Percentiles rank a stretch among this genome's conserved stretches.
These are phyloP conservation scores for Crepidodera aurea DNA, from an alignment of 2,888 invertebrate species.

Conservation along the genomic window DNA sequence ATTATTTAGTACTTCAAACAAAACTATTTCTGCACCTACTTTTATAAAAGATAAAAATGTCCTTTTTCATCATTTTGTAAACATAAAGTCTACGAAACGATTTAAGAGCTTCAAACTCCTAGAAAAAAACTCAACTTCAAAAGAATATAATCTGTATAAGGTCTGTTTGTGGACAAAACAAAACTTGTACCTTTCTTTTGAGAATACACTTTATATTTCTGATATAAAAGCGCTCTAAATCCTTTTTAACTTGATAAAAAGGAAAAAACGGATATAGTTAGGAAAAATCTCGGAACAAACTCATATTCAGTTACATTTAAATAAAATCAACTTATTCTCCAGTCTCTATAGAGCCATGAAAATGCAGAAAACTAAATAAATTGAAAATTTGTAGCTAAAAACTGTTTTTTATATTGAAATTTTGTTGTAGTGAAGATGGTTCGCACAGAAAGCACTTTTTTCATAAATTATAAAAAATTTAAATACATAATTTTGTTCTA, in stretches of 20 bases:
- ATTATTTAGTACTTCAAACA: too few relatives aligned
- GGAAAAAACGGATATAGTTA: neutral
- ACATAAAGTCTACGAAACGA: neutral
- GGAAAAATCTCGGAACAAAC: neutral
- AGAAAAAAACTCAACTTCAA: neutral
- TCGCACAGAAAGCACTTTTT: too few relatives aligned
- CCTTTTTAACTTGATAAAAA: neutral
- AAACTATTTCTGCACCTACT: too few relatives aligned
- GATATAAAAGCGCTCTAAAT: neutral
- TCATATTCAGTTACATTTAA: neutral
- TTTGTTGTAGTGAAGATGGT: neutral
- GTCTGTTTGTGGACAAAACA: neutral
- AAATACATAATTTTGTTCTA: too few relatives aligned
- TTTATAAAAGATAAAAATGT: neutral
- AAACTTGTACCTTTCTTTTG: neutral
- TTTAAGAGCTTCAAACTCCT: neutral
- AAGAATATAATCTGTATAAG: neutral
- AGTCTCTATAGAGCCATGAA: neutral
- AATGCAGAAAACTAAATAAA: slow-evolving; percentile 14
- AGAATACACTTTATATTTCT: neutral
- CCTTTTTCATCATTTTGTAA: neutral
- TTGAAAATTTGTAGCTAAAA: slow-evolving; percentile 2
- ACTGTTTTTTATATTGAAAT: slow-evolving; percentile 5
- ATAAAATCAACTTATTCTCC: slow-evolving; percentile 8
- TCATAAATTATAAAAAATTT: too few relatives aligned